Base-by-base conservation (phyloP, 2,113 vertebrate genomes). In the Trichechus manatus region DNA sequence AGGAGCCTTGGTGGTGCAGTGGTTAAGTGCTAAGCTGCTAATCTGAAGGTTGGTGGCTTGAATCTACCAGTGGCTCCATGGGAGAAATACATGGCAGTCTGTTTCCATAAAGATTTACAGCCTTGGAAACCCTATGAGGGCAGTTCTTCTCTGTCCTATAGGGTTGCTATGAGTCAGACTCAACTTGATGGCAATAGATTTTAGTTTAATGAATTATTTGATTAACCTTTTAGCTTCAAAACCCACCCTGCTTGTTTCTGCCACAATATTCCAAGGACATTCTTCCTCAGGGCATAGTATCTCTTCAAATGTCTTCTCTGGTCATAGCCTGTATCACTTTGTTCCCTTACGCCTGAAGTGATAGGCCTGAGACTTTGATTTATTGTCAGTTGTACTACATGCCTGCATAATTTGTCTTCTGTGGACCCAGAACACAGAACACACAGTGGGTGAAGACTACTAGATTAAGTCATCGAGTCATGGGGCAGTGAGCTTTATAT, bases 191-290 rank as follows among this genome's bases (percentile, higher is more conserved):
- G 36, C 72, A 74, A 9, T 74, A 22, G n/a, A 36, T 39, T 23
- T 39, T 72, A 72, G n/a, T 72, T 92, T 94, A 61, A 61, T 82
- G 36, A 92, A 74, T 29, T 47, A 42, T 75, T 61, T 86, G 23
- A 31, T 93, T 93, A 82, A 95, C 33, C 5, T 25, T 33, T 89
- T 85, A 53, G 19, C 10, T 87, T 86, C 72, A 44, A 94, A 97
- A 91, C 36, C 1, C 25, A 85, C 6, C 23, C 19, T 64, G 27
- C 29, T 86, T 82, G 1, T 68, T 95, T 75, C 47, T 64, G 19
- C 29, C 77, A 44, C 7, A n/a, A 11, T 92, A 93, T 92, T 87
- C 36, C n/a, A 53, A 56, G 9, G 64, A 4, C 14, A 36, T 87
- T 93, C 31, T 89, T 95, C 17, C 66, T 70, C 7, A 61, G 14